Base-by-base conservation (phyloP, 2,888 invertebrate genomes). In the Aporophyla nigra region DNA sequence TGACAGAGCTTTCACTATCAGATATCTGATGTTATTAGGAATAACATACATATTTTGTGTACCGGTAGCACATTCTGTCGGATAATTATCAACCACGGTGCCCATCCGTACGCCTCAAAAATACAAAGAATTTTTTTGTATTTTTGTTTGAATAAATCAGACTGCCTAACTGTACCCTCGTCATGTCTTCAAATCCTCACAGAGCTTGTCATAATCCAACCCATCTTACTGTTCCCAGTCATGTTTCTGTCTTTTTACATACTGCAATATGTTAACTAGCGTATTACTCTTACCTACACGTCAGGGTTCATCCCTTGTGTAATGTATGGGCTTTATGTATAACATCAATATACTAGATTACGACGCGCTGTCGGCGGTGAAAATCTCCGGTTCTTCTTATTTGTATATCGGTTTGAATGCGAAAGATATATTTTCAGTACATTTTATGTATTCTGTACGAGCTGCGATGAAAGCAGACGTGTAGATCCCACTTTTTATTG, bases 141-240 rank as follows among this genome's bases (percentile, higher is more conserved):
- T 76, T 79, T 73, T 84, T 84, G 75, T 81, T 81, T 75, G 58
- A 78, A 82, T 81, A 83, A 87, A 85, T 82, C 82, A 82, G 51
- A 73, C 80, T 73, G 51, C 66, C 46, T 53, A 61, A 59, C 21
- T 56, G 21, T 59, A 89, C 90, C 90, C 89, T 88, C 81, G 82
- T 91, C 90, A 89, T 79, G 81, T 82, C 80, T 84, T 81, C 78
- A 84, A 87, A 88, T 85, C 83, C 84, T 74, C 75, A 85, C 87
- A 86, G 88, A 84, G 86, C 84, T 83, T 83, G 80, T 86, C 84
- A 87, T 85, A 85, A 84, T 82, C 85, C 78, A 83, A 80, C 87
- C 83, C 79, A 43, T 83, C 79, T 87, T 82, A 76, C 82, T 82
- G 80, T 84, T 76, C 51, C 54, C 69, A 76, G 70, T 72, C 75